Conservation (phyloP, 2,888 invertebrate genomes). For the Dasypogon diadema region DNA sequence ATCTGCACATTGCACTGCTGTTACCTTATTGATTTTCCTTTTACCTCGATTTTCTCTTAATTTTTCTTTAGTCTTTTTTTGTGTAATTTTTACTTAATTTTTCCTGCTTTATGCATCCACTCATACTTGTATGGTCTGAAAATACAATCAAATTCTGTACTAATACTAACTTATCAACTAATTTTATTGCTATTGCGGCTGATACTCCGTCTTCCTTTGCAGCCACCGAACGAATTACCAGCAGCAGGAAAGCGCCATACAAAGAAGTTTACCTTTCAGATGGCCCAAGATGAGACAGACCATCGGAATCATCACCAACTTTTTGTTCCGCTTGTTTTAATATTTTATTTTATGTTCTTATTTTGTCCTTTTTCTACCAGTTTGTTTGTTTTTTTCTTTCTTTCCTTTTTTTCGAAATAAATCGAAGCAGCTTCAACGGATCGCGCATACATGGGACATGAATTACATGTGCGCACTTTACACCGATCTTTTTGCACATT, state of each 20-base stretch:
- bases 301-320: slow-evolving; percentile 24
- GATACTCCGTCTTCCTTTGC: slow-evolving; percentile 3
- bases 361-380: slow-evolving; percentile 3
- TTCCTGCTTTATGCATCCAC: slow-evolving; percentile 18
- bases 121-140: background rate
- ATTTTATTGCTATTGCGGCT: slow-evolving; percentile 16
- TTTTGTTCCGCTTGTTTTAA: slow-evolving; percentile 8
- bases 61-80: background rate
- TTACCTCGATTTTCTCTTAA: background rate
- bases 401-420: slow-evolving; percentile 12
- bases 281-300: slow-evolving; percentile 36
- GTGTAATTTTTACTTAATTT: slow-evolving; percentile 32
- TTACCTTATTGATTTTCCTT: slow-evolving; percentile 12
- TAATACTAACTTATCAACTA: slow-evolving; percentile 26
- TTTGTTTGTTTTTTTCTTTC: background rate
- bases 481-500: slow-evolving; percentile 13
- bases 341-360: slow-evolving; percentile 25
- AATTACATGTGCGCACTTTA: slow-evolving; percentile 51
- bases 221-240: slow-evolving; percentile 13
- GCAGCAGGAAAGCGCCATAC: slow-evolving; percentile 36
- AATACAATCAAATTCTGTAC: slow-evolving; percentile 23
- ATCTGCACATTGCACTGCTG: slow-evolving; percentile 9
- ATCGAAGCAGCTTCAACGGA: slow-evolving; percentile 18
- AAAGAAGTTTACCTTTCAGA: slow-evolving; percentile 46
- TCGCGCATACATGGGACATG: slow-evolving; percentile 46